These are phyloP conservation scores for Synanceia verrucosa DNA, from an alignment of 2,797 vertebrate genomes.

Conservation along the genomic window DNA sequence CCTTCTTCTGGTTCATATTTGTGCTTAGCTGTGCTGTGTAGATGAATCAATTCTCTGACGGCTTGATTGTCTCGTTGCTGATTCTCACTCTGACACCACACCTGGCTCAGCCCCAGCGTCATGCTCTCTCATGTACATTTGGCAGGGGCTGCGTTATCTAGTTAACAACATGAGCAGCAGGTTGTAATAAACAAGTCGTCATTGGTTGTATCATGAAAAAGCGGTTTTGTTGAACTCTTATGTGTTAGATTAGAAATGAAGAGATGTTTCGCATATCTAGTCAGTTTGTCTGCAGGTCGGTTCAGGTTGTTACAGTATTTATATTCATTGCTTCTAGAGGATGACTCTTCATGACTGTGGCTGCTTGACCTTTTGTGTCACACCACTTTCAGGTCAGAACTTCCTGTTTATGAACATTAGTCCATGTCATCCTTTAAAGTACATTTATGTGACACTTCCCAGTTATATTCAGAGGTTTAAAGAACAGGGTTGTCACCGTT, in stretches of 20 bases:
- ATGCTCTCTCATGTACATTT: constrained; percentile 21
- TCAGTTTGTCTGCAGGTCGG: not conserved
- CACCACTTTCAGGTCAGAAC: not conserved
- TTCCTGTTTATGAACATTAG: not conserved
- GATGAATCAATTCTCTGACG: not conserved
- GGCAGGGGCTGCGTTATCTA: not conserved
- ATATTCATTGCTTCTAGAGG: not conserved
- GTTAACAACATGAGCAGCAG: not conserved
- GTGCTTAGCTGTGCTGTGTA: not conserved
- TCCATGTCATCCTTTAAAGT: not conserved
- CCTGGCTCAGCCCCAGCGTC: constrained; percentile 47
- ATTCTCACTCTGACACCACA: constrained; percentile 18
- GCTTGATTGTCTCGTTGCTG: constrained; percentile 1
- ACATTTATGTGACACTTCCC: not conserved
- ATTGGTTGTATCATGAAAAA: not conserved
- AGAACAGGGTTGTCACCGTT: not conserved
- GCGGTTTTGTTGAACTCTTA: not conserved
- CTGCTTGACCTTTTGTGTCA: not conserved
- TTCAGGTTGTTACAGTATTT: not conserved
- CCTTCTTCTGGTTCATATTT: not conserved
- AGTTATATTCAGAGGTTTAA: not conserved
- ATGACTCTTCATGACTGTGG: not conserved
- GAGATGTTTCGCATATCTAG: not conserved
- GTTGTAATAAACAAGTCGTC: not conserved
- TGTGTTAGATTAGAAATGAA: not conserved